Evolutionary conservation across 2,113 vertebrate genomes (phyloP), one percentile per base, ranked within the genome.

Genomic region (Cariama cristata): DNA sequence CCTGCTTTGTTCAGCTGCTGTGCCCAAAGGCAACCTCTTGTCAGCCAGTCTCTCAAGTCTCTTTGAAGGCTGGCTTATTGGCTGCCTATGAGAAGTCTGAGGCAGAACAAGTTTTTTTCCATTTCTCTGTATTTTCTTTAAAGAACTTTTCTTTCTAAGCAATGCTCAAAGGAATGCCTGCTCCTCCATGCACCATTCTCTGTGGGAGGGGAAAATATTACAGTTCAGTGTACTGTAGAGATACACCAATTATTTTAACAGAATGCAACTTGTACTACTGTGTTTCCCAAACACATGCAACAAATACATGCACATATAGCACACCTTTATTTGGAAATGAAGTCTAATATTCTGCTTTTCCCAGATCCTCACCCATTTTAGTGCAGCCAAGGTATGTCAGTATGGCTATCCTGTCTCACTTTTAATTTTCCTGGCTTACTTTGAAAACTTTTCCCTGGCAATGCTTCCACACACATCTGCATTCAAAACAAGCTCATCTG

Each of bases 21-120:
- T 85, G 73, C 80, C 93, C 77, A 79, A 79, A 87, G 64, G 86
- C 5, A 1, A 88, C 68, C 52, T 85, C 62, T 81, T 47, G 33
- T 79, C 80, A 93, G 64, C 47, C 83, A 86, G 47, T 38, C 83
- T 91, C 91, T 77, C 60, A 93, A 94, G 80, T 44, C 84, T 95
- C 56, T 84, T 91, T 95, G 91, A 96, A 93, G 55, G 13, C 23
- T 81, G 24, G 9, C 63, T 93, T 94, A 49, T 81, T 93, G 59
- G 47, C 55, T 93, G 64, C 23, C 52, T 67, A 32, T 59, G 20
- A 91, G 80, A 71, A 91, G 79, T 63, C 1, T 67, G 83, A 84
- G 50, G 73, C 38, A 86, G 73, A 85, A 62, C 10, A 53, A 30
- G 9, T 33, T 52, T 88, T 45, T 86, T 64, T 62, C 30, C 11